Evolutionary conservation across 1,140 invertebrate species (phyloP), one percentile per base, ranked within the genome.

Genomic region (Heliconius congener): DNA sequence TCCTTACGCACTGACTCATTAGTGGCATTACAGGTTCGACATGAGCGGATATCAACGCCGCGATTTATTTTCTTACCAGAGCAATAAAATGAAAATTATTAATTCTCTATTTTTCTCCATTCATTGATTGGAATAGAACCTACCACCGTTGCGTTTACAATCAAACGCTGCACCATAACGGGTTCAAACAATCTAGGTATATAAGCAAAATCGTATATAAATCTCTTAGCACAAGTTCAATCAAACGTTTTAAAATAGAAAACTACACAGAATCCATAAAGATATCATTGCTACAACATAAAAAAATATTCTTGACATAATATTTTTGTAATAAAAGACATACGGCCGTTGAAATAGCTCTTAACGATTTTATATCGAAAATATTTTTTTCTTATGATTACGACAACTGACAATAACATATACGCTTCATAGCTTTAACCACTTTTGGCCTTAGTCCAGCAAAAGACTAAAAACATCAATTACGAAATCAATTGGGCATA

Each of bases 371-470:
- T 23, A 66, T 66, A 66, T 30, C 30, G 27, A 11, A 66, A 9
- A 66, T 66, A 66, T 30, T 16, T 66, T 66, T 66, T 27, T 9
- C 23, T 27, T 66, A 66, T 66, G 60, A 66, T 66, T 66, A 66
- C 23, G 60, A 16, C 23, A 66, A 66, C 60, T 66, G 23, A 66
- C 60, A 66, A 66, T 66, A 27, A 66, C 2, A 27, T 57, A n/a
- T n/a, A 66, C 60, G 60, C 60, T 27, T 66, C 23, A 66, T 23
- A 60, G 57, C 13, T 66, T 66, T 66, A 66, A 66, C 27, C 11
- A 66, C 60, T 30, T 30, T 66, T 78, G 77, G 77, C 77, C 57
- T 27, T 2, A 11, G 8, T 72, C 77, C 77, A 78, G 71, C 60
- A 27, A 66, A 66, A 66, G 23, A 66, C 60, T 66, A n/a, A 27